These are phyloP conservation scores for Arge pagana DNA, from an alignment of 2,888 invertebrate species.

Conservation along the genomic window DNA sequence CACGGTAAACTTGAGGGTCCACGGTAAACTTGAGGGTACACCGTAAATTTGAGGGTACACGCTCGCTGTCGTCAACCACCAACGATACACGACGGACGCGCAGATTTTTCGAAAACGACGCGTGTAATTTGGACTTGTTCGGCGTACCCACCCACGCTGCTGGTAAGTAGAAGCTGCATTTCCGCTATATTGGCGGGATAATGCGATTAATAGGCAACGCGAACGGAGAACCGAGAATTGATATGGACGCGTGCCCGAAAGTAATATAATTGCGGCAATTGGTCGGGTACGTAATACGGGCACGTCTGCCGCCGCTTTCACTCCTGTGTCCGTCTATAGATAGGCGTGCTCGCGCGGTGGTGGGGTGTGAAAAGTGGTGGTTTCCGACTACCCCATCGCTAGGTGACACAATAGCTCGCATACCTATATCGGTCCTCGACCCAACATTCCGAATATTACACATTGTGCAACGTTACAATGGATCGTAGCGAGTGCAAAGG, in stretches of 20 bases:
- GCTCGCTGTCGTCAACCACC: no score
- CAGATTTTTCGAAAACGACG: no score
- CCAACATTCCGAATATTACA: conserved; percentile 17
- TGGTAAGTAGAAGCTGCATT: no score
- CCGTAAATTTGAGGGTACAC: no score
- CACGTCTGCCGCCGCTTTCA: conserved; percentile 6
- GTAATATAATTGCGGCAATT: conserved; percentile 12
- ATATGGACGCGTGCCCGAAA: neutral
- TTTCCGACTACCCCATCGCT: conserved; percentile 8
- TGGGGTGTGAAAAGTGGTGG: conserved; percentile 21
- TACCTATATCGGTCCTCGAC: conserved; percentile 1
- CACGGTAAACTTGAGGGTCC: no score
- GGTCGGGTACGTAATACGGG: neutral
- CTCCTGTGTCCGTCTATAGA: neutral
- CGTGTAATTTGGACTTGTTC: no score
- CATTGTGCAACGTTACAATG: conserved; percentile 15
- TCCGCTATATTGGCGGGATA: no score
- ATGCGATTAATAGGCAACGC: no score
- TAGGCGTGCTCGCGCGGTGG: neutral
- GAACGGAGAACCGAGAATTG: no score
- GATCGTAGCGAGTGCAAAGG: conserved; percentile 2
- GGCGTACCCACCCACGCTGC: no score
- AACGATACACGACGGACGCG: no score
- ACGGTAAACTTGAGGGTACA: no score
- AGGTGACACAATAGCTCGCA: neutral